Evolutionary conservation across 1,140 invertebrate genomes (phyloP).

Genomic region (Homalodisca vitripennis): DNA sequence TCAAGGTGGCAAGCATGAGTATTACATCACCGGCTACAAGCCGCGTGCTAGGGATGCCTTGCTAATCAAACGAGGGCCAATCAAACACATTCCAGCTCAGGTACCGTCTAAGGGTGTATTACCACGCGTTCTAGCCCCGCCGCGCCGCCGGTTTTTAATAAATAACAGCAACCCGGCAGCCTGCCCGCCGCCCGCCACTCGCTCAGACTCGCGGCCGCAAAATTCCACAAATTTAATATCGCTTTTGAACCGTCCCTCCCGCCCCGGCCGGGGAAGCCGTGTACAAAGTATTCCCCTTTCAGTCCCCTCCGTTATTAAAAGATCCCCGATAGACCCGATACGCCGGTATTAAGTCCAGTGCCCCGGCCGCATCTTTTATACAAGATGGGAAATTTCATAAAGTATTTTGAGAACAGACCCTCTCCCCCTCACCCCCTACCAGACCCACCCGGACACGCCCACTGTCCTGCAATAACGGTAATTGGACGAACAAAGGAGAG

Average conservation of each 20-base stretch:
- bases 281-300: conserved; percentile 15
- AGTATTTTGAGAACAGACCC: not conserved
- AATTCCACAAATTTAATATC: conserved; percentile 43
- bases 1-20: too few species aligned
- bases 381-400: conserved; percentile 25
- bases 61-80: not conserved
- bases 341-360: conserved; percentile 1
- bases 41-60: not conserved
- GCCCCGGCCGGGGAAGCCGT: not conserved
- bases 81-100: not conserved
- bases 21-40: too few species aligned
- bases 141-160: not conserved
- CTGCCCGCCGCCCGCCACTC: not conserved
- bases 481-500: not conserved
- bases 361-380: conserved; percentile 15
- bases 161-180: not conserved
- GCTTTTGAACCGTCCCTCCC: conserved; percentile 26
- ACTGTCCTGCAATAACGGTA: not conserved
- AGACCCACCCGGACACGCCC: not conserved
- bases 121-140: not conserved
- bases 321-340: conserved; percentile 19
- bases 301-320: conserved; percentile 5
- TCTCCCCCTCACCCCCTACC: not conserved
- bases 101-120: not conserved
- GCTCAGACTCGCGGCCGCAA: conserved; percentile 31